A percentile compares a stretch with the other conserved stretches of the same genome.
phyloP scores from a whole-genome alignment of 2,888 invertebrate genomes.

The Stenurella melanura region DNA sequence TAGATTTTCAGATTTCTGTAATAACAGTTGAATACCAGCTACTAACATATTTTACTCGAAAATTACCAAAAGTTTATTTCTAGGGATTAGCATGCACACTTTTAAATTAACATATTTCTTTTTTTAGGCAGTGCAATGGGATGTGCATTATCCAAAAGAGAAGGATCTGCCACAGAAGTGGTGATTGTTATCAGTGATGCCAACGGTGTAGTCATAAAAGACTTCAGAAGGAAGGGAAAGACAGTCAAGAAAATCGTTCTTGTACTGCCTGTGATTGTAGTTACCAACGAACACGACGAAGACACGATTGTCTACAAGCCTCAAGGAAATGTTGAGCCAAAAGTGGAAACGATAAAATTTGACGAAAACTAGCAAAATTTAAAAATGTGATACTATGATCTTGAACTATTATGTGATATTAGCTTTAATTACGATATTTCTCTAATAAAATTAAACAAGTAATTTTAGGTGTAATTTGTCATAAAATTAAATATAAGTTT shows the following conservation, averaged over 20 bases:
- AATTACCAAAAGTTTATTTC: too few relatives aligned
- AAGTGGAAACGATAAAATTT: slow-evolving; percentile 11
- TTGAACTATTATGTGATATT: slow-evolving; percentile 20
- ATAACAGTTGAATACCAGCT: too few relatives aligned
- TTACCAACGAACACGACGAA: slow-evolving; percentile 38
- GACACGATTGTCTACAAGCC: slow-evolving; percentile 30
- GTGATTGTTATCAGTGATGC: slow-evolving; percentile 47
- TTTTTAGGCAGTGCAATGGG: slow-evolving; percentile 42
- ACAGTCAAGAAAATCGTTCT: slow-evolving; percentile 46
- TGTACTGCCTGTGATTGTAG: slow-evolving; percentile 52
- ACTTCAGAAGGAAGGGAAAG: slow-evolving; percentile 40
- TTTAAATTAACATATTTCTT: not conserved
- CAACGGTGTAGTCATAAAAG: slow-evolving; percentile 44
- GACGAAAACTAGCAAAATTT: not conserved
- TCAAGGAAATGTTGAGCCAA: slow-evolving; percentile 10
- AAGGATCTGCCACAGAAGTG: slow-evolving; percentile 31
- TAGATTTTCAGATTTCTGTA: too few relatives aligned
- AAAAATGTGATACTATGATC: slow-evolving; percentile 24
- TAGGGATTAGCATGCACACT: too few relatives aligned
- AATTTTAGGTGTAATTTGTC: not conserved
- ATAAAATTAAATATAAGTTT: not conserved
- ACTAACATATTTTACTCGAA: too few relatives aligned
- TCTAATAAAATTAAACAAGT: not conserved
- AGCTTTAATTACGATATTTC: not conserved
- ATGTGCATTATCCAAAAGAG: slow-evolving; percentile 27